These are phyloP conservation scores for Polietes domitor DNA, from an alignment of 2,888 invertebrate species.

Conservation along the genomic window DNA sequence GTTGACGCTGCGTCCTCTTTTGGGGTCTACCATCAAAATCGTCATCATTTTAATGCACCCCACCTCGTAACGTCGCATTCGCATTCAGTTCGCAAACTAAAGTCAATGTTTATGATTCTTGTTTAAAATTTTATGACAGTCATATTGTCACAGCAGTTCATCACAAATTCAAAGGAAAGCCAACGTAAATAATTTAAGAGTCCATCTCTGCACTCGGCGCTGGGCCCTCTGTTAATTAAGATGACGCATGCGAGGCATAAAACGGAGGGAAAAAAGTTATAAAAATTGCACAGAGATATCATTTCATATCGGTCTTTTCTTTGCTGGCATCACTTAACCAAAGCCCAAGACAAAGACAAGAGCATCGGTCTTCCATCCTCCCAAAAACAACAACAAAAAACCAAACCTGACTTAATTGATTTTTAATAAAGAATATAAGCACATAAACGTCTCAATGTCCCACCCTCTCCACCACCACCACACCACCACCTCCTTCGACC, in stretches of 20 bases:
- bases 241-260: slow-evolving; percentile 23
- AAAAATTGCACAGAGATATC: slow-evolving; percentile 24
- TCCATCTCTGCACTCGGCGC: background rate
- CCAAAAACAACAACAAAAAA: slow-evolving; percentile 1
- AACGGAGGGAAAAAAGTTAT: background rate
- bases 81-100: background rate
- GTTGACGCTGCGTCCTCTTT: background rate
- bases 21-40: background rate
- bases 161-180: slow-evolving; percentile 30
- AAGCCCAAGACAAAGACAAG: background rate
- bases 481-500: background rate
- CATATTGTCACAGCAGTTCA: slow-evolving; percentile 39
- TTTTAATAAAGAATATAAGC: slow-evolving; percentile 68
- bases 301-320: slow-evolving; percentile 22
- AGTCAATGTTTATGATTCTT: slow-evolving; percentile 16
- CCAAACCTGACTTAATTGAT: slow-evolving; percentile 68
- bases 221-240: slow-evolving; percentile 17
- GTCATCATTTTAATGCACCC: background rate
- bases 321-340: background rate
- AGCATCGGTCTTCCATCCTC: background rate
- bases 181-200: slow-evolving; percentile 25
- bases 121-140: slow-evolving; percentile 30
- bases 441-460: slow-evolving; percentile 3
- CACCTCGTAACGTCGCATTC: background rate
- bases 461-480: background rate